A percentile compares a stretch with the other conserved stretches of the same genome.
These are phyloP conservation scores for Athetis lepigone DNA, from an alignment of 2,888 invertebrate species.

Conservation along the genomic window DNA sequence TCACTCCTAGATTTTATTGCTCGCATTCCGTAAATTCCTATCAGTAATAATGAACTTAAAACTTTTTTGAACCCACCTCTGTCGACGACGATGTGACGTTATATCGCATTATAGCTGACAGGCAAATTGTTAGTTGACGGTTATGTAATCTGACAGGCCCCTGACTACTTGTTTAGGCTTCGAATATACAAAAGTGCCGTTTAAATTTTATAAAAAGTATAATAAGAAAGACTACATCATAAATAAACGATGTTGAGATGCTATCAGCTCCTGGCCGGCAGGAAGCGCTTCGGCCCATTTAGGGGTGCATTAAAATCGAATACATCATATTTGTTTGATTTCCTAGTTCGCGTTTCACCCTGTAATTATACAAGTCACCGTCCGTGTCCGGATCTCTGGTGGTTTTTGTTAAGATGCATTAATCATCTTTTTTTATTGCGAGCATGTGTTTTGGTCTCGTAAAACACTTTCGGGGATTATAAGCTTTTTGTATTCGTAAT, in stretches of 20 bases:
- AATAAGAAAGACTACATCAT: constrained; percentile 80
- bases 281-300: constrained; percentile 90
- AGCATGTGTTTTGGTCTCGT: constrained; percentile 88
- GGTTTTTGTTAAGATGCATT: constrained; percentile 88
- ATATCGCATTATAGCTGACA: constrained; percentile 48
- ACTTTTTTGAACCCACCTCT: constrained; percentile 9
- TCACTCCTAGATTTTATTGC: constrained; percentile 79
- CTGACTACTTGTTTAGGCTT: constrained; percentile 83
- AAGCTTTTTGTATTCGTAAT: constrained; percentile 85
- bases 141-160: constrained; percentile 82
- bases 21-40: constrained; percentile 69
- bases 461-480: constrained; percentile 86
- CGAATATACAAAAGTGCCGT: constrained; percentile 83
- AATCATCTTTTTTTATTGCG: constrained; percentile 89
- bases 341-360: constrained; percentile 90
- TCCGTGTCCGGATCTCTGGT: constrained; percentile 85
- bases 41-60: constrained; percentile 63
- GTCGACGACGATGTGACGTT: constrained; percentile 19
- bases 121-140: constrained; percentile 77
- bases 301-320: constrained; percentile 91
- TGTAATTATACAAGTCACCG: constrained; percentile 90
- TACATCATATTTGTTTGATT: constrained; percentile 91
- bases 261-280: constrained; percentile 83
- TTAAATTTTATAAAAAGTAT: constrained; percentile 75
- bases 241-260: constrained; percentile 87